Evolutionary conservation across 2,797 vertebrate species (phyloP).

Genomic region (Alfaro cultratus): DNA sequence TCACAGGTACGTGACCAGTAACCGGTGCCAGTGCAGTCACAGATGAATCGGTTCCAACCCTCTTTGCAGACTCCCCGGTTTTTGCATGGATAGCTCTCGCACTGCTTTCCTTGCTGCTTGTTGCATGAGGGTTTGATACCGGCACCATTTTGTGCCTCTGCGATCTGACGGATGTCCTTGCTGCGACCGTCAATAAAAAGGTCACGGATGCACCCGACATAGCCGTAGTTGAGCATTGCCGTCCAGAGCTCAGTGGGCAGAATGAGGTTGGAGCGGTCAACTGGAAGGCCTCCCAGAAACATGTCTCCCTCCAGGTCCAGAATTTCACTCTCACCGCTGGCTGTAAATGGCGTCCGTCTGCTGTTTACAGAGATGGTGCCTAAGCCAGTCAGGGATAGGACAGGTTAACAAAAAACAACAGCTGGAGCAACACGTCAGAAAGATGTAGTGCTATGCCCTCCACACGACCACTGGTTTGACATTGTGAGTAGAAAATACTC

Average conservation of each 20-base stretch:
- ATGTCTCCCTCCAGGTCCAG: constrained; percentile 97
- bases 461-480: not conserved
- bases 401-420: not conserved
- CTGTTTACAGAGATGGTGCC: constrained; percentile 99
- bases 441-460: not conserved
- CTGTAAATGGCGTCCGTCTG: constrained; percentile 94
- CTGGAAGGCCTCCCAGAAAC: constrained; percentile 95
- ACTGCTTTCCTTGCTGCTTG: constrained; percentile 90
- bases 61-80: constrained; percentile 95
- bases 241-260: constrained; percentile 98
- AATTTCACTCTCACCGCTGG: constrained; percentile 97
- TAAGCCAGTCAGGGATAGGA: constrained; percentile 47
- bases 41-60: constrained; percentile 99
- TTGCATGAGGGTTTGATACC: constrained; percentile 97
- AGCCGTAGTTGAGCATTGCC: constrained; percentile 98
- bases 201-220: constrained; percentile 96
- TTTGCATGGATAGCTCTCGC: constrained; percentile 95
- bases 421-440: not conserved
- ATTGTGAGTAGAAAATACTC: not conserved
- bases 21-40: constrained; percentile 96
- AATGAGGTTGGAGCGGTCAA: constrained; percentile 91
- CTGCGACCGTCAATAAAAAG: constrained; percentile 96
- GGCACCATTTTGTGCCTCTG: constrained; percentile 92
- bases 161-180: constrained; percentile 98
- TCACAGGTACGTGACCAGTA: constrained; percentile 97